A percentile compares a stretch with the other conserved stretches of the same genome.
These are phyloP conservation scores for Hypena proboscidalis DNA, from an alignment of 2,888 invertebrate species.

Conservation along the genomic window DNA sequence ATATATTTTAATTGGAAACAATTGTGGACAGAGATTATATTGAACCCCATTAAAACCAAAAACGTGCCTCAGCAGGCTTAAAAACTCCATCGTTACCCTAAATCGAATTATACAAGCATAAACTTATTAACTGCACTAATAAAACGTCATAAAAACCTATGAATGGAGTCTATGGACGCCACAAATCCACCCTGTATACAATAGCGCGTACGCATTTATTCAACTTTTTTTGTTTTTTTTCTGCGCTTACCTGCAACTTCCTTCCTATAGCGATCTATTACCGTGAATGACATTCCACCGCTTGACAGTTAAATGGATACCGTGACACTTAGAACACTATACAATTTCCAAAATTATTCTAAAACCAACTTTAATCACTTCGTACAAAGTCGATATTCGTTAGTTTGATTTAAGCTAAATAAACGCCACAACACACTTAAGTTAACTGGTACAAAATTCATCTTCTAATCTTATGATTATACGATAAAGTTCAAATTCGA, in stretches of 20 bases:
- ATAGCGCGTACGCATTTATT: conserved; percentile 61
- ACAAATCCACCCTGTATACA: conserved; percentile 54
- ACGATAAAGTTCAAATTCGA: conserved; percentile 13
- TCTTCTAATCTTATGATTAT: fast-evolving
- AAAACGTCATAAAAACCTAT: conserved; percentile 46
- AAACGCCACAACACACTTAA: conserved; percentile 19
- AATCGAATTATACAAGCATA: conserved; percentile 33
- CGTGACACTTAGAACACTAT: conserved; percentile 58
- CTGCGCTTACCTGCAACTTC: conserved; percentile 80
- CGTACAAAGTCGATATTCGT: conserved; percentile 39
- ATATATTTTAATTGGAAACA: too few species aligned
- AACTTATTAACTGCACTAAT: conserved; percentile 52
- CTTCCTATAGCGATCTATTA: conserved; percentile 82
- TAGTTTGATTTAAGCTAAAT: conserved; percentile 13
- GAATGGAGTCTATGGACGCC: conserved; percentile 45
- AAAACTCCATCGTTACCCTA: conserved; percentile 19
- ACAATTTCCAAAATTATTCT: conserved; percentile 32
- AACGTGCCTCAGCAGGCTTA: conserved; percentile 16
- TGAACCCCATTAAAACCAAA: conserved; percentile 14
- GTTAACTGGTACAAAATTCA: neutral
- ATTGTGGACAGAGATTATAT: too few species aligned
- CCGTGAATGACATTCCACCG: conserved; percentile 76
- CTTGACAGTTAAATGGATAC: conserved; percentile 76
- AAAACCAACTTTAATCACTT: conserved; percentile 24
- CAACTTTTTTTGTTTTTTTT: conserved; percentile 66